phyloP scores from a whole-genome alignment of 2,888 invertebrate genomes.

The Tyria jacobaeae region DNA sequence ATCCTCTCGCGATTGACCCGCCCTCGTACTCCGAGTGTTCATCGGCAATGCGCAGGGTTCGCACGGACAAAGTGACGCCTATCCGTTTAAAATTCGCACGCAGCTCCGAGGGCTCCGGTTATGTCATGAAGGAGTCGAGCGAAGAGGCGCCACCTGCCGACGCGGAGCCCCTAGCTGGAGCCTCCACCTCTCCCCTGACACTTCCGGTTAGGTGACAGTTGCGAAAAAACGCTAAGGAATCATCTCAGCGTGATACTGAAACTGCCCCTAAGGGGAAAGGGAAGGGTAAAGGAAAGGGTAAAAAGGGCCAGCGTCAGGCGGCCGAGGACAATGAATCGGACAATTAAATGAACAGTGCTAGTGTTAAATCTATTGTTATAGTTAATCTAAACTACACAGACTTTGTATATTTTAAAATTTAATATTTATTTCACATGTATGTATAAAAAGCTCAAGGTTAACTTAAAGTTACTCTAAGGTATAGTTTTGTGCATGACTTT shows the following conservation, averaged over 20 bases:
- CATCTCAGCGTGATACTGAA: conserved; percentile 15
- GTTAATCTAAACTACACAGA: conserved; percentile 58
- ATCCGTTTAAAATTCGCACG: conserved; percentile 94
- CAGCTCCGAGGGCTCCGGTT: conserved; percentile 91
- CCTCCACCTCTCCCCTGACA: conserved; percentile 11
- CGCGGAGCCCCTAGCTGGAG: conserved; percentile 9
- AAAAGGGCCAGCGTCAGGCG: background rate
- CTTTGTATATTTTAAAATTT: conserved; percentile 72
- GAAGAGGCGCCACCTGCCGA: conserved; percentile 39
- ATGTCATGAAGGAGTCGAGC: conserved; percentile 85
- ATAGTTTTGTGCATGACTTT: conserved; percentile 73
- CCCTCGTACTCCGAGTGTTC: conserved; percentile 74
- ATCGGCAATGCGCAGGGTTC: conserved; percentile 85
- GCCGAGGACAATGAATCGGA: conserved; percentile 7
- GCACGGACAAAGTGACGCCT: conserved; percentile 90
- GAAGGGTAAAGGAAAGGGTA: conserved; percentile 19
- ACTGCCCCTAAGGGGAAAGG: conserved; percentile 10
- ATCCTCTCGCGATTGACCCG: conserved; percentile 79
- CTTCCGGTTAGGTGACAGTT: conserved; percentile 24
- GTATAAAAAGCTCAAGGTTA: conserved; percentile 85
- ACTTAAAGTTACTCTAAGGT: conserved; percentile 82
- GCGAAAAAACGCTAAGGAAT: conserved; percentile 15
- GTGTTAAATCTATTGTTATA: conserved; percentile 61
- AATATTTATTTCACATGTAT: conserved; percentile 72
- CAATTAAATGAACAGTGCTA: conserved; percentile 36